phyloP scores from a whole-genome alignment of 2,888 invertebrate genomes.

The Tortricodes alternella region DNA sequence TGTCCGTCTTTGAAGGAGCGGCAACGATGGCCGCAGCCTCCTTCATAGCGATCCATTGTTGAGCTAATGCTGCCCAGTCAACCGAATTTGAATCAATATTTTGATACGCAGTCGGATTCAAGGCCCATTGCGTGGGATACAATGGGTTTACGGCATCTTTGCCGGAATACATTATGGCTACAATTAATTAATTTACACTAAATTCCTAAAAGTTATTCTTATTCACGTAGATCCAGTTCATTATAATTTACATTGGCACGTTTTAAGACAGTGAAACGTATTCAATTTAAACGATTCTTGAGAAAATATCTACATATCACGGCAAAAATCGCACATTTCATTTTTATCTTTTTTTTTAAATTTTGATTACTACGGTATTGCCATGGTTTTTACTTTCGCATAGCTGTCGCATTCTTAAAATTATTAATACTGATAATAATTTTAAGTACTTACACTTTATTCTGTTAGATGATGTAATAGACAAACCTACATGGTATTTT shows the following conservation, averaged over 20 bases:
- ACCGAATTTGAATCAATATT: slow-evolving; percentile 93
- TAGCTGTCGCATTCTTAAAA: background rate
- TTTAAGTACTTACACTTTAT: too few relatives aligned
- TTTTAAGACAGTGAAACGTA: slow-evolving; percentile 30
- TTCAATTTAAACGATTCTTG: slow-evolving; percentile 13
- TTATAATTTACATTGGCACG: slow-evolving; percentile 33
- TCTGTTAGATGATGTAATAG: too few relatives aligned
- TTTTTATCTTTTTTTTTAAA: slow-evolving; percentile 14
- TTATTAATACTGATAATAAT: background rate
- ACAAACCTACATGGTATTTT: too few relatives aligned
- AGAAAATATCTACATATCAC: slow-evolving; percentile 17
- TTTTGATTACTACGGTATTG: background rate
- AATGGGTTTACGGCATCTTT: slow-evolving; percentile 85
- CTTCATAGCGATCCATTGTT: slow-evolving; percentile 99
- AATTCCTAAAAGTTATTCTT: slow-evolving; percentile 17
- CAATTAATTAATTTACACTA: slow-evolving; percentile 35
- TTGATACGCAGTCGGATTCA: slow-evolving; percentile 91
- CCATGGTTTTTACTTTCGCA: background rate
- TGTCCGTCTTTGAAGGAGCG: slow-evolving; percentile 81
- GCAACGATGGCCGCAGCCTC: slow-evolving; percentile 85
- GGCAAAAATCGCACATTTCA: slow-evolving; percentile 25
- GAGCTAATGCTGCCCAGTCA: slow-evolving; percentile 98
- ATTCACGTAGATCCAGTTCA: slow-evolving; percentile 27
- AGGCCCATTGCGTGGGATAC: slow-evolving; percentile 89
- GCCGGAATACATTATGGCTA: slow-evolving; percentile 79